Conservation (phyloP, 2,888 invertebrate genomes). For the Caenorhabditis plicata region DNA sequence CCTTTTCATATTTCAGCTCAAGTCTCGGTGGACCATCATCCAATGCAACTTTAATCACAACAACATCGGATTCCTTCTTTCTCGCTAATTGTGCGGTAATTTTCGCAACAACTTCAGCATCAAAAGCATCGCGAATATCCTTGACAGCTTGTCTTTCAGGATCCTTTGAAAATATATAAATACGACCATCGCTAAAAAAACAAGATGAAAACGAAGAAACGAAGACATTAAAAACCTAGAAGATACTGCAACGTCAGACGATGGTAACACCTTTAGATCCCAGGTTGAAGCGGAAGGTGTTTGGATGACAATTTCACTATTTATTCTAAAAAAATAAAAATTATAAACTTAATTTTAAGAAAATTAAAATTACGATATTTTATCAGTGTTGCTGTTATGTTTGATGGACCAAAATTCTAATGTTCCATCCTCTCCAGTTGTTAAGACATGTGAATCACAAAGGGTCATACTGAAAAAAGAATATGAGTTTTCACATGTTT, state of each 20-base stretch:
- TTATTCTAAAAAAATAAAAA: too few relatives aligned
- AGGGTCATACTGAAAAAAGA: constrained; percentile 39
- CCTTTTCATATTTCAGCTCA: constrained; percentile 54
- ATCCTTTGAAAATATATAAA: constrained; percentile 82
- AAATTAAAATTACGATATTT: background rate
- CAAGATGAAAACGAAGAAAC: too few relatives aligned
- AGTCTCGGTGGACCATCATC: constrained; percentile 52
- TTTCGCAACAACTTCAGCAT: constrained; percentile 75
- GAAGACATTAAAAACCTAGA: too few relatives aligned
- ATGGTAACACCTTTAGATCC: constrained; percentile 79
- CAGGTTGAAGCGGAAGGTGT: constrained; percentile 88
- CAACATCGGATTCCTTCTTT: constrained; percentile 18
- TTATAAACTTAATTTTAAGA: too few relatives aligned
- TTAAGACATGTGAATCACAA: constrained; percentile 34
- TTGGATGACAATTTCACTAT: constrained; percentile 67
- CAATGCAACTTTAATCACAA: constrained; percentile 58
- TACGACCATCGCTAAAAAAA: constrained; percentile 82
- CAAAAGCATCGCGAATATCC: constrained; percentile 73
- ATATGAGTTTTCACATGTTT: too few relatives aligned
- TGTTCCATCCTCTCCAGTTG: constrained; percentile 55
- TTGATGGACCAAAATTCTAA: constrained; percentile 48
- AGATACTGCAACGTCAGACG: constrained; percentile 88
- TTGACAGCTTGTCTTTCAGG: constrained; percentile 75
- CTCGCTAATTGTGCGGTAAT: constrained; percentile 20
- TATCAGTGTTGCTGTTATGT: too few relatives aligned